Evolutionary conservation across 2,888 invertebrate genomes (phyloP), one percentile per base, ranked within the genome.

Genomic region (Stenotaenia linearis): DNA sequence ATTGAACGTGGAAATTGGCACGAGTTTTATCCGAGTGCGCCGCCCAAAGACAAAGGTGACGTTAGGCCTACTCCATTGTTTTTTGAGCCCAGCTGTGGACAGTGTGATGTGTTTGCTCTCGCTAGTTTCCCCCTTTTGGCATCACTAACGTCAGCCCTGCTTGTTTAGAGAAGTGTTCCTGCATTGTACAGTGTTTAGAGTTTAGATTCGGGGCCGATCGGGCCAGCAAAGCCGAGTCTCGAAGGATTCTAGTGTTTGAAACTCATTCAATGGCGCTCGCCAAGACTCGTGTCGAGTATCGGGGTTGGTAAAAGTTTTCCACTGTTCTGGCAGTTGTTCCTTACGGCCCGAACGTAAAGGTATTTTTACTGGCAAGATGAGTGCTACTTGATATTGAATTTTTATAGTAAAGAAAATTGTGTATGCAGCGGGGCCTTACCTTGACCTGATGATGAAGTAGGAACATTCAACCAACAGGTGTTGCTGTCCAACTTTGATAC

Each of bases 51-150:
- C 69, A 61, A 69, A 61, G 78, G 78, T 78, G 25, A 32, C 78
- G 28, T 78, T 78, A 69, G 40, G 61, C 78, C 69, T 78, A 69
- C 32, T 78, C 69, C 78, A 78, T 78, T 78, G 78, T 78, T 78
- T 78, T 78, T 78, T 18, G 32, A 25, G 35, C 35, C 78, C 78
- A 78, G 78, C 78, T 78, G 78, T 25, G 78, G 21, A 35, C 45
- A 45, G 45, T 45, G 45, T 18, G 45, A 45, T 45, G 45, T 45
- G 74, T 45, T 45, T 45, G 45, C 45, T 18, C 45, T n/a, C 2
- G 45, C n/a, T 18, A 45, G 45, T 18, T 45, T 18, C 3, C 3
- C 45, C 15, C n/a, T 45, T 45, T n/a, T 18, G 45, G 45, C 45
- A 45, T n/a, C 15, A 18, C 6, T 45, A 45, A 18, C 45, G 45